Base-by-base conservation (phyloP, 1,140 invertebrate genomes). In the Nasonia vitripennis region DNA sequence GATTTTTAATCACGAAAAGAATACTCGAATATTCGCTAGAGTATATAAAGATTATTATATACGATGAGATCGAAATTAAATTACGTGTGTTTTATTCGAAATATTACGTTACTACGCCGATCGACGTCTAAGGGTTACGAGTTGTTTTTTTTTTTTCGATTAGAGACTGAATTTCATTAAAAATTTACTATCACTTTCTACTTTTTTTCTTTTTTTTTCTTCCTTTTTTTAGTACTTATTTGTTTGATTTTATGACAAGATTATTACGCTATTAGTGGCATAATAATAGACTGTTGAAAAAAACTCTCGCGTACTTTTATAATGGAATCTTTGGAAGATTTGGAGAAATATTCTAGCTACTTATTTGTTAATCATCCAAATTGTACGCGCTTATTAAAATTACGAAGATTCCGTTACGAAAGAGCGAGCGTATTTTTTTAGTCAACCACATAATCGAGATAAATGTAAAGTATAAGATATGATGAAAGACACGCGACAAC, bases 1-100 rank as follows among this genome's bases (percentile, higher is more conserved):
- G 37, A 82, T 81, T 79, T 79, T 51, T 79, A 79, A 79, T 62
- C 78, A 79, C 51, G 27, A 79, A 79, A 67, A 79, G 17, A 79
- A 79, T n/a, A 70, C 20, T 70, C 55, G 34, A 45, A 70, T 80
- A 70, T 80, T 71, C 62, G n/a, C 78, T 80, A 67, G 48, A 62
- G 74, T 62, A 62, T 62, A 62, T 55, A 55, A 48, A 80, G 78
- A 70, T 70, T 41, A 80, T 70, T 68, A 27, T 27, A 27, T 27
- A 70, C 55, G 62, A 80, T 80, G 55, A 80, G 78, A 80, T 70
- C 78, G 51, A 80, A 80, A 79, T 27, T 62, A 67, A 48, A 67
- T 79, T 79, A 79, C 78, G 78, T 62, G 77, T 67, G 12, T 79
- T 45, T 37, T 62, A 62, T 62, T 62, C n/a, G 17, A 74, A 74